Base-by-base conservation (phyloP, 1,140 invertebrate species). In the Dysdera silvatica region DNA sequence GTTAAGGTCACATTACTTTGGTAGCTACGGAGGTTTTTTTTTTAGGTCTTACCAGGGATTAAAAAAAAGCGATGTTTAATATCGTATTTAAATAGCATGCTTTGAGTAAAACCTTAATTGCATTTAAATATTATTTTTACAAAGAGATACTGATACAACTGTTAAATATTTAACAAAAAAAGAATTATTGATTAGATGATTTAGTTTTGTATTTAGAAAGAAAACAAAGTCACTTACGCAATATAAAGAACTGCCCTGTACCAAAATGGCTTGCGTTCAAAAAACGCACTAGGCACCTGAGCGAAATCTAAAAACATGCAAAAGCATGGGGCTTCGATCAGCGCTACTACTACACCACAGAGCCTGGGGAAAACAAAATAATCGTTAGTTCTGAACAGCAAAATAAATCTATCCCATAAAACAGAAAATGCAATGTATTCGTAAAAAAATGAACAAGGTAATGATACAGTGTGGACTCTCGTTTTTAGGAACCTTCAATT, bases 291-390 rank as follows among this genome's bases (percentile, higher is more conserved):
- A 26, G 94, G 78, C 56, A 81, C 82, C 76, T 92, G 87, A 59
- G 95, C 90, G 79, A 91, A 88, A 73, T 95, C 92, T 66, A 97
- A 83, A 77, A 93, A 97, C 74, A 91, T 82, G 77, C 92, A 96
- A 78, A 92, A 95, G 74, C 89, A 95, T 0, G 93, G 93, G 12
- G 92, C 92, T 78, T 98, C 94, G 70, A 94, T 82, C 5, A 87
- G 82, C 66, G 94, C 81, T 45, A 92, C 84, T 56, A 89, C 70
- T 78, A 95, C 92, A 43, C 91, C 91, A 52, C 86, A 84, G 47
- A 93, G 68, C 71, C 83, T 85, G 75, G 29, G 49, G 48, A 66
- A 65, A 29, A 41, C 56, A 56, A 52, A 41, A 53, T 57, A 43
- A 64, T 67, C 37, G 60, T 40, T 58, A 51, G 40, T 48, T 47